Base-by-base conservation (phyloP, 2,113 vertebrate species). In the Labrus mixtus region DNA sequence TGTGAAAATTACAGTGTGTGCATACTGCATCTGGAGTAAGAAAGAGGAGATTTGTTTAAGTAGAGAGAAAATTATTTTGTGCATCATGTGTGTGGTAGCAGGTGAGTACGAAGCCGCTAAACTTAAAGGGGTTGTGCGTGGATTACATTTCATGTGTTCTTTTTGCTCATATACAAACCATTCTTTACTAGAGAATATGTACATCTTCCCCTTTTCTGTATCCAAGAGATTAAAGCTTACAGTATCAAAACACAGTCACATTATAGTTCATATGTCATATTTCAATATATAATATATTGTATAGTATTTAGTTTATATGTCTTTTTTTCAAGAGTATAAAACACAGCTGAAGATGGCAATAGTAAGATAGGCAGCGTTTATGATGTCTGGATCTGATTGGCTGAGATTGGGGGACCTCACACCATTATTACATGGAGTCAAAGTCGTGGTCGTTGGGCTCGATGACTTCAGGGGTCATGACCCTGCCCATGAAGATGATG, bases 381-480 rank as follows among this genome's bases (percentile, higher is more conserved):
- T 89, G 85, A 90, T 29, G 78, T 87, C 79, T 77, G 70, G 79
- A 70, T 82, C 64, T 37, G 76, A 83, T 78, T 85, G 70, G 75
- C 60, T 72, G 75, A 73, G 68, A 83, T 0, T 23, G 67, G 56
- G 54, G 13, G 72, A 73, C 63, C 60, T 67, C 29, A 19, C 33
- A 1, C 11, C n/a, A 12, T 1, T 58, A 55, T 91, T 97, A 99
- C 87, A 97, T 95, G 81, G 95, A 96, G 78, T 99, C 97, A 37
- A 97, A 97, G 82, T 98, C 96, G 1, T 95, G 95, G 87, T 96
- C 96, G 23, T 89, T 96, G 50, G 95, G 65, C 54, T 96, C 97
- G 88, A 98, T 94, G 63, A 96, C 93, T 90, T 99, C 98, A 0
- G 98, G 98, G 85, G 97, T 97, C 98, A 99, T 96, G 71, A 99